Evolutionary conservation across 35 echinoderm and acorn worm genomes (phyloP).

Genomic region (Lytechinus variegatus): DNA sequence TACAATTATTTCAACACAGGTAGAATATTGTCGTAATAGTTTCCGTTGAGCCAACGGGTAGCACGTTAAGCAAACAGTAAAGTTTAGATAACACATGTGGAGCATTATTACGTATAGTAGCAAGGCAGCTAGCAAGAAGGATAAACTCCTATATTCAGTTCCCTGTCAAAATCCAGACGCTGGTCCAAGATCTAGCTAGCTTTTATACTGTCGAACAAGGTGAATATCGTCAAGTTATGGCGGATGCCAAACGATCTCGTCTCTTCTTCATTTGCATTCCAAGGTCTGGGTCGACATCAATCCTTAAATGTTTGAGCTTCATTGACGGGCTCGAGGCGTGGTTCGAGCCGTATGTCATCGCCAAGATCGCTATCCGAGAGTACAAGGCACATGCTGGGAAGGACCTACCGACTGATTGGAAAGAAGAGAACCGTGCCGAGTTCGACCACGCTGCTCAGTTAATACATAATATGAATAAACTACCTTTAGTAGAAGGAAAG

Average conservation of each 20-base stretch:
- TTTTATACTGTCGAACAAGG: too few relatives aligned
- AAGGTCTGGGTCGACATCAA: neutral
- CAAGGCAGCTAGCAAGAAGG: too few relatives aligned
- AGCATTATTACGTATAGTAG: too few relatives aligned
- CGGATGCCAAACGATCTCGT: neutral
- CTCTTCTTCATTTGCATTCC: neutral
- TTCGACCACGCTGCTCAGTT: neutral
- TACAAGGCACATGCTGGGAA: neutral
- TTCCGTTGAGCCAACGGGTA: too few relatives aligned
- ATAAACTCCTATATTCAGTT: too few relatives aligned
- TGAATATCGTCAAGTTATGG: neutral
- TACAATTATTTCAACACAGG: too few relatives aligned
- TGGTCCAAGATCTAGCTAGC: too few relatives aligned
- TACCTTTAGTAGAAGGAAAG: neutral
- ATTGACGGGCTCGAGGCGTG: conserved; percentile 2
- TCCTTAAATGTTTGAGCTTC: conserved; percentile 31
- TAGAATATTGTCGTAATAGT: too few relatives aligned
- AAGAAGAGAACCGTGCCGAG: neutral
- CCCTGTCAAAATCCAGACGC: too few relatives aligned
- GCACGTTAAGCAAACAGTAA: too few relatives aligned
- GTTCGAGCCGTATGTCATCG: conserved; percentile 45
- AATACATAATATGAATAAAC: conserved; percentile 1
- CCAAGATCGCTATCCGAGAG: neutral
- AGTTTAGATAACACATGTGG: too few relatives aligned
- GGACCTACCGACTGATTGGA: conserved; percentile 13